phyloP scores from a whole-genome alignment of 37 sponge, comb jelly and placozoan genomes.

The Bolinopsis microptera region DNA sequence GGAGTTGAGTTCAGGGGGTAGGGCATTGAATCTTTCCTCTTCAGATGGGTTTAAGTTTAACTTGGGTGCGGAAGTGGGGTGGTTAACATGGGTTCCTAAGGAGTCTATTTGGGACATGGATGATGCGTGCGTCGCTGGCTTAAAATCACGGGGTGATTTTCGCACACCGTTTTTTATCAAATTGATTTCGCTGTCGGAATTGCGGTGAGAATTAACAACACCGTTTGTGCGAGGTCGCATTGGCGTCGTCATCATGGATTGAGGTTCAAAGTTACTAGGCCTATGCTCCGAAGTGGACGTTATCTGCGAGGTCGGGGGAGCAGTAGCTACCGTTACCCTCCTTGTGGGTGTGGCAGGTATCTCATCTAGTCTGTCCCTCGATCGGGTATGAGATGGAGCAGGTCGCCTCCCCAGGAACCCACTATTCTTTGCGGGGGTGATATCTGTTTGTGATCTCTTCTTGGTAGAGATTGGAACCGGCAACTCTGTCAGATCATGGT shows the following conservation, averaged over 20 bases:
- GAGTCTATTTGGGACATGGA: background rate
- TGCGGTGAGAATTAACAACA: no score
- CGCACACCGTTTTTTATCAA: background rate
- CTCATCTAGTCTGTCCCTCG: background rate
- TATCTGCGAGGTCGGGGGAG: background rate
- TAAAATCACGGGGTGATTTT: background rate
- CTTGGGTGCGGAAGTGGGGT: background rate
- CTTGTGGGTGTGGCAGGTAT: background rate
- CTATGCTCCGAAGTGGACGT: background rate
- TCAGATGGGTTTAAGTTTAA: background rate
- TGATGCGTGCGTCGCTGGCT: background rate
- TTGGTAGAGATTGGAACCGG: background rate
- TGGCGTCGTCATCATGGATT: background rate
- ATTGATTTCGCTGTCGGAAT: background rate
- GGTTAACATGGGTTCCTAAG: background rate
- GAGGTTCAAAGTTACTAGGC: background rate
- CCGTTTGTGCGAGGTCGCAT: background rate
- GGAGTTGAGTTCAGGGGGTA: background rate
- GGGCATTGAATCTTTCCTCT: background rate
- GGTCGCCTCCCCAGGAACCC: background rate
- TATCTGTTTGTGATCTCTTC: background rate
- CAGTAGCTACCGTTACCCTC: background rate
- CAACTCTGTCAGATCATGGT: background rate
- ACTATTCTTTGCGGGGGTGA: background rate
- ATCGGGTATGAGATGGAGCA: background rate